phyloP scores from a whole-genome alignment of 2,888 invertebrate species.

The Cephus sareptanus region DNA sequence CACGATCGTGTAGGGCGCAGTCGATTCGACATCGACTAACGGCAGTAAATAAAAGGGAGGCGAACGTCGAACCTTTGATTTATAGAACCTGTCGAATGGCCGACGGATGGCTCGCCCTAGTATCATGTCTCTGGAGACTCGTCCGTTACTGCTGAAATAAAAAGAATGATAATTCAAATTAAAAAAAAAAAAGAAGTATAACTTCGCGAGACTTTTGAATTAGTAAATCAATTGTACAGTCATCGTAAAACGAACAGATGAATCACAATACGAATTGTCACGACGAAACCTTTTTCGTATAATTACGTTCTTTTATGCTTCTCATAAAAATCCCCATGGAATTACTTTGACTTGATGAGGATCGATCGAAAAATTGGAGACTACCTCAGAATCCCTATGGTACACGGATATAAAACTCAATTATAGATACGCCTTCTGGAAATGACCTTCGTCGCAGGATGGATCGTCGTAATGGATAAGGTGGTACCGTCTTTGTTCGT shows the following conservation, averaged over 20 bases:
- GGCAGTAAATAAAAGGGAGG: conserved; percentile 18
- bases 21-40: conserved; percentile 23
- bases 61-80: conserved; percentile 41
- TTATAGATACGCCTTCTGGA: not conserved
- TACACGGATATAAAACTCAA: not conserved
- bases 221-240: not conserved
- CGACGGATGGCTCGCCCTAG: conserved; percentile 17
- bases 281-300: not conserved
- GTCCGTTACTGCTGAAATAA: conserved; percentile 37
- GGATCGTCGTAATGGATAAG: not conserved
- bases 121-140: conserved; percentile 23
- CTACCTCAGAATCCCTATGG: not conserved
- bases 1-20: conserved; percentile 29
- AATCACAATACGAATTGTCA: not conserved
- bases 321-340: not conserved
- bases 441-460: not conserved
- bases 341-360: not conserved
- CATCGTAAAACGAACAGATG: not conserved
- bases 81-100: conserved; percentile 32
- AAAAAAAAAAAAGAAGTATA: conserved; percentile 19
- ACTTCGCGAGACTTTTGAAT: not conserved
- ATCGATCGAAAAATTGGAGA: not conserved
- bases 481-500: not conserved
- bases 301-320: not conserved
- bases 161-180: conserved; percentile 17